These are phyloP conservation scores for Solenodon paradoxus DNA, from an alignment of 2,113 vertebrate species.

Conservation along the genomic window DNA sequence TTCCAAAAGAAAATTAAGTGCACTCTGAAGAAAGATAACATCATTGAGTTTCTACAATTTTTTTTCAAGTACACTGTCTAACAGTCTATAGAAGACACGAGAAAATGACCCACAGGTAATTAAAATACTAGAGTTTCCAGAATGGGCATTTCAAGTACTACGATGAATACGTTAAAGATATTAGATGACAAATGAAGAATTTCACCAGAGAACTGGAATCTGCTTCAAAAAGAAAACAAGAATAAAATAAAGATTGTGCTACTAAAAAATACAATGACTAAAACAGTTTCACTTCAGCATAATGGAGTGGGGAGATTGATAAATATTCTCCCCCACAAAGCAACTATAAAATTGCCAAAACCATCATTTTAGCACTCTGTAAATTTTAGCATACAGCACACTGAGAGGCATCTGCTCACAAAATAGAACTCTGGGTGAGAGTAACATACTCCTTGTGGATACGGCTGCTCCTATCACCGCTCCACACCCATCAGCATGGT, in stretches of 20 bases:
- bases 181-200: background rate
- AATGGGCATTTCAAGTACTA: background rate
- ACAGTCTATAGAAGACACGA: background rate
- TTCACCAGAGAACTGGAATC: background rate
- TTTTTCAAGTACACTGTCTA: background rate
- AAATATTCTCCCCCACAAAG: background rate
- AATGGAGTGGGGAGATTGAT: background rate
- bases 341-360: background rate
- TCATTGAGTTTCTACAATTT: background rate
- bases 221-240: background rate
- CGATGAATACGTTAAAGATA: background rate
- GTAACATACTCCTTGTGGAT: background rate
- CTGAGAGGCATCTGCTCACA: background rate
- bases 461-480: background rate
- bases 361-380: background rate
- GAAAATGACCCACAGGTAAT: background rate
- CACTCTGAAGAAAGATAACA: background rate
- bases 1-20: background rate
- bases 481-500: accelerated
- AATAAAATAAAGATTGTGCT: background rate
- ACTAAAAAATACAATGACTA: background rate
- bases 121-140: background rate
- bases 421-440: background rate
- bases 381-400: background rate
- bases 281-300: background rate